Percentiles rank a stretch among this genome's conserved stretches.
phyloP scores from a whole-genome alignment of 92 coral and sea anemone genomes.

The Parazoanthus swiftii region DNA sequence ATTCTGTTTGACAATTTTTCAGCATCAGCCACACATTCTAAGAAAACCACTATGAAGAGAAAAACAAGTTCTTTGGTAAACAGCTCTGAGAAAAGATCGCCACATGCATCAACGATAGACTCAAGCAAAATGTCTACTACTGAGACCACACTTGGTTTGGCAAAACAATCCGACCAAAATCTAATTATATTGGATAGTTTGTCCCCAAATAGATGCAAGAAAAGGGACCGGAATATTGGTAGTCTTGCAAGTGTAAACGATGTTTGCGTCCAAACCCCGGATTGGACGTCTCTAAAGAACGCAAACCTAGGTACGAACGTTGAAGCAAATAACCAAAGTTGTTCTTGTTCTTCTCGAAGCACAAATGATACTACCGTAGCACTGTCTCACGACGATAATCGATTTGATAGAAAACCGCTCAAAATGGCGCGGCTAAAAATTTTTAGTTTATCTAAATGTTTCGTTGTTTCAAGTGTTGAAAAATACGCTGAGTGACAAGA shows the following conservation, averaged over 20 bases:
- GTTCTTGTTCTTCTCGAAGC: background rate
- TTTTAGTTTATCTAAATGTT: background rate
- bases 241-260: background rate
- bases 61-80: background rate
- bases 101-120: background rate
- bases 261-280: background rate
- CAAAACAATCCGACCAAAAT: background rate
- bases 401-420: background rate
- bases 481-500: background rate
- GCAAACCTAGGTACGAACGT: background rate
- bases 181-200: background rate
- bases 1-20: background rate
- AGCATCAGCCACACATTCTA: background rate
- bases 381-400: background rate
- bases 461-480: background rate
- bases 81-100: background rate
- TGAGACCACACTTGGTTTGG: background rate
- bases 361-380: background rate
- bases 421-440: background rate
- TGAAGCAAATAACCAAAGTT: background rate
- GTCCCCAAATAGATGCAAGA: background rate
- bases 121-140: background rate
- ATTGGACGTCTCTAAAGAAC: background rate
- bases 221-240: background rate
- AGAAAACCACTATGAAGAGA: background rate